Base-by-base conservation (phyloP, 1,140 invertebrate genomes). In the Cydia strobilella region DNA sequence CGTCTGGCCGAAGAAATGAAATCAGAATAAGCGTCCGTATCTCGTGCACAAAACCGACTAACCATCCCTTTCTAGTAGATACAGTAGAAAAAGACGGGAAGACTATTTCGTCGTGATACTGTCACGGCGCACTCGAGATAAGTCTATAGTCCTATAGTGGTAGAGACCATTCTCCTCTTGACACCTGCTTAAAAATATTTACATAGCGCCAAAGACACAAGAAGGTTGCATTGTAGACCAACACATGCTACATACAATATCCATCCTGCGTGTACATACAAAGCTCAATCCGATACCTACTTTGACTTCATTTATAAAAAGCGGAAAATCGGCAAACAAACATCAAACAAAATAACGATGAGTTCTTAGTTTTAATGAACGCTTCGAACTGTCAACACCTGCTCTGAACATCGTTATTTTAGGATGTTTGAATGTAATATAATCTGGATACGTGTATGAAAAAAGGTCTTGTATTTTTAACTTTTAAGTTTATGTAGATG, bases 321-420 rank as follows among this genome's bases (percentile, higher is more conserved):
- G 63, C 63, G 23, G 15, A 31, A 66, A 31, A 66, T 66, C 5
- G 63, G 25, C 10, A 35, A 66, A 35, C 27, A 66, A 66, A 66
- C 63, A 66, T 66, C 54, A 59, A 59, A 59, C 54, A 23, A 59
- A 59, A 59, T 59, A 59, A 59, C 23, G 54, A 20, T 12, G 18
- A 20, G 54, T 59, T 59, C 54, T 59, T 59, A 59, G 54, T 59
- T 59, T 59, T 59, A 59, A 59, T 59, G 54, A 59, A 59, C 20
- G 54, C 20, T 59, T 51, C 54, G 7, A 59, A 59, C 54, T 23
- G n/a, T 23, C 20, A 12, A 10, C 54, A 23, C 20, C 12, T 12
- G 20, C 54, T 59, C 5, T 23, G 9, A 59, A 59, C 20, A 59
- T 59, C n/a, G 20, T 59, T 59, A 23, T 59, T 59, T 59, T 59